These are phyloP conservation scores for Scophthalmus maximus DNA, from an alignment of 2,113 vertebrate species.

Conservation along the genomic window DNA sequence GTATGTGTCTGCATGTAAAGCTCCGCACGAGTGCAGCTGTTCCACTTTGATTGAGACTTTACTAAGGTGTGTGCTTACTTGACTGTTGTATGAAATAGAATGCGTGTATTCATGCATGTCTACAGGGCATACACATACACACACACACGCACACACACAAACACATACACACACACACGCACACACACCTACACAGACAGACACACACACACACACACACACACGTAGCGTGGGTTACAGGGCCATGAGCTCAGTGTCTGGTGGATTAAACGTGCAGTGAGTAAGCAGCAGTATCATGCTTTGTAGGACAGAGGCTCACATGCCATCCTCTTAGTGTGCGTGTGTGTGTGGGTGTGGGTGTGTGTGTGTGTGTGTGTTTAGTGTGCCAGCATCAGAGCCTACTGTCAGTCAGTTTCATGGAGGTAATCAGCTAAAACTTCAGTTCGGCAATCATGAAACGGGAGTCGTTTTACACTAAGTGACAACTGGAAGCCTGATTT, in stretches of 20 bases:
- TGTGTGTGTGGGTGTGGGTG: slow-evolving; percentile 33
- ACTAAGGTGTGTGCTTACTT: background rate
- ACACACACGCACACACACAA: background rate
- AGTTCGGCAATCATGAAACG: slow-evolving; percentile 23
- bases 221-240: slow-evolving; percentile 23
- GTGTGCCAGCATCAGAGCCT: background rate
- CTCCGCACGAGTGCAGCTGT: slow-evolving; percentile 5
- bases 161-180: background rate
- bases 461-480: background rate
- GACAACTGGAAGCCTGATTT: slow-evolving; percentile 40
- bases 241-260: slow-evolving; percentile 54
- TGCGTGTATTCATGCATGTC: background rate
- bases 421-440: slow-evolving; percentile 51
- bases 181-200: background rate
- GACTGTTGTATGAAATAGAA: background rate
- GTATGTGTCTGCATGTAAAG: too few species aligned
- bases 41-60: background rate
- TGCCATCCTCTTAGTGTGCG: slow-evolving; percentile 30
- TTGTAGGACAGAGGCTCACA: slow-evolving; percentile 42
- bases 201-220: background rate
- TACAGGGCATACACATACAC: background rate
- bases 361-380: slow-evolving; percentile 24
- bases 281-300: slow-evolving; percentile 62
- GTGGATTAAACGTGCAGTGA: slow-evolving; percentile 59
- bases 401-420: slow-evolving; percentile 61